phyloP scores from a whole-genome alignment of 2,888 invertebrate species.

The Drosophila paucipuncta region DNA sequence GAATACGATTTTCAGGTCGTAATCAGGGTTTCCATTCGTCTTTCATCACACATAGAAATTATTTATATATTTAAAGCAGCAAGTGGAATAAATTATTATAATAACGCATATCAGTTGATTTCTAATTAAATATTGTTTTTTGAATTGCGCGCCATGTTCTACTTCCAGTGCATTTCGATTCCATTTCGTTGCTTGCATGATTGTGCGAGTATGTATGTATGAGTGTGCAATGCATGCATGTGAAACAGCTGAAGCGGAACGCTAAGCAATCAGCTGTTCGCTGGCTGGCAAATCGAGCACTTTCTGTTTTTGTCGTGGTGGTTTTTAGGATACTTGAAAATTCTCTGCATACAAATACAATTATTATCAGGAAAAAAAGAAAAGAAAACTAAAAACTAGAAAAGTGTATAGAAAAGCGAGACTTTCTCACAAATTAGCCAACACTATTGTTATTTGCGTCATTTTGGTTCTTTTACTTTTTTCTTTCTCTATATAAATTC shows the following conservation, averaged over 20 bases:
- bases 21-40: conserved; percentile 11
- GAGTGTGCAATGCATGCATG: not conserved
- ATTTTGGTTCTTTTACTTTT: conserved; percentile 76
- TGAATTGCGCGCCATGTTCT: conserved; percentile 25
- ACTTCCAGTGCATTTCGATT: conserved; percentile 24
- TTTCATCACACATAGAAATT: conserved; percentile 23
- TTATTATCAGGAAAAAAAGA: not conserved
- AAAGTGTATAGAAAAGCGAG: conserved; percentile 11
- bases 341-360: conserved; percentile 29
- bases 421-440: conserved; percentile 19
- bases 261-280: conserved; percentile 48
- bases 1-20: not conserved
- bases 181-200: not conserved
- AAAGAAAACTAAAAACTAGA: conserved; percentile 3
- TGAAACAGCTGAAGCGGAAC: conserved; percentile 31
- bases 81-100: conserved; percentile 39
- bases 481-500: conserved; percentile 54
- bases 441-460: conserved; percentile 52
- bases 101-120: not conserved
- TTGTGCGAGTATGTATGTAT: not conserved
- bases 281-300: conserved; percentile 47
- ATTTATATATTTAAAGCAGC: conserved; percentile 19
- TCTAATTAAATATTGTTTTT: not conserved
- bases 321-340: conserved; percentile 59
- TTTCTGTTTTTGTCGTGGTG: conserved; percentile 60